phyloP scores from a whole-genome alignment of 2,888 invertebrate genomes.

The Dynastes grantii region DNA sequence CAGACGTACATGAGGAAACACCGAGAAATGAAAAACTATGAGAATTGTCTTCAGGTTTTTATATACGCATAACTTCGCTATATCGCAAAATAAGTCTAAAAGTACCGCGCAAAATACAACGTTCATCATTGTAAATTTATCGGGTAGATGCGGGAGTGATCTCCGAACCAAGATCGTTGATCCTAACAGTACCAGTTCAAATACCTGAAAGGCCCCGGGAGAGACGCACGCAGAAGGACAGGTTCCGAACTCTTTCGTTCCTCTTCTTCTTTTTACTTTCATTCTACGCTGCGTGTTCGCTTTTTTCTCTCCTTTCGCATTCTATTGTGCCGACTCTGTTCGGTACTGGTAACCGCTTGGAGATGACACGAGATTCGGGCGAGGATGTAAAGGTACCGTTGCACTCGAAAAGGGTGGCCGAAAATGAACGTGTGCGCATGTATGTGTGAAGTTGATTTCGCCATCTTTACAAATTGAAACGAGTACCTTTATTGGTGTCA shows the following conservation, averaged over 20 bases:
- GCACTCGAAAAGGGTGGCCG: slow-evolving; percentile 36
- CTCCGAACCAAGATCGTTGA: slow-evolving; percentile 52
- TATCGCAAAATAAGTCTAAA: neutral
- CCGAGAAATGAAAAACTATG: too few species aligned
- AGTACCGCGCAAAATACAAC: neutral
- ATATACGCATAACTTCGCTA: neutral
- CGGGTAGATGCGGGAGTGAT: slow-evolving; percentile 51
- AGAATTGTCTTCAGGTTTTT: too few species aligned
- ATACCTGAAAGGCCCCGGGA: slow-evolving; percentile 52
- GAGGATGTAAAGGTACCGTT: neutral
- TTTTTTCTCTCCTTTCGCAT: slow-evolving; percentile 47
- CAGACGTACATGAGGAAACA: too few species aligned
- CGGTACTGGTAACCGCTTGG: neutral
- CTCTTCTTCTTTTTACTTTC: slow-evolving; percentile 37
- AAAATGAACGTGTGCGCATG: neutral
- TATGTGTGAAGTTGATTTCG: slow-evolving; percentile 3
- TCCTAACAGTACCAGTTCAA: slow-evolving; percentile 55
- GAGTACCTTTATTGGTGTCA: neutral
- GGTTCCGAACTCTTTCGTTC: slow-evolving; percentile 39
- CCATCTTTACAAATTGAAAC: slow-evolving; percentile 5
- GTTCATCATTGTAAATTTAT: slow-evolving; percentile 45
- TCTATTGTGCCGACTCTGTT: slow-evolving; percentile 27
- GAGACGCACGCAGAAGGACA: slow-evolving; percentile 51
- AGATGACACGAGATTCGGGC: neutral
- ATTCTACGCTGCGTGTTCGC: slow-evolving; percentile 30